Percentiles rank a stretch among this genome's conserved stretches.
phyloP scores from a whole-genome alignment of 2,797 vertebrate species.

The Sternarchorhynchus goeldii region DNA sequence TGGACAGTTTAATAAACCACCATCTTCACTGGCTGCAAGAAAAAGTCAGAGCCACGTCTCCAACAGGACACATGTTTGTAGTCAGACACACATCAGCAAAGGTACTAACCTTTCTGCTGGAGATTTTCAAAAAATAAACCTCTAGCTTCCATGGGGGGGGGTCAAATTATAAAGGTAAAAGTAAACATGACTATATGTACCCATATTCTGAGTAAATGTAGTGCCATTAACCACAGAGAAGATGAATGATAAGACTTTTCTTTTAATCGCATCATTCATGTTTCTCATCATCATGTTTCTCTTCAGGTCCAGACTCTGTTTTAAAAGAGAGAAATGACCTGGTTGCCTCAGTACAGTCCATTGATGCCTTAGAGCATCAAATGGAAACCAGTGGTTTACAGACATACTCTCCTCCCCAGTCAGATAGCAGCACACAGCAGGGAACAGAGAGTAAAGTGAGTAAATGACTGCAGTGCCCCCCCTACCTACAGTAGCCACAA shows the following conservation, averaged over 20 bases:
- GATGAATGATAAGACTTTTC: not conserved
- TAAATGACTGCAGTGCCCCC: slow-evolving; percentile 15
- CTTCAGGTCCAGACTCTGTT: slow-evolving; percentile 59
- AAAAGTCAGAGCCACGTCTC: slow-evolving; percentile 41
- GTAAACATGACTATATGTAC: no score
- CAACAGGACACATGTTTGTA: slow-evolving; percentile 25
- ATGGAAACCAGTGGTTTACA: slow-evolving; percentile 49
- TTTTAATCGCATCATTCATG: not conserved
- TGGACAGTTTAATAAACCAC: slow-evolving; percentile 36
- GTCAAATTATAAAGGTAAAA: no score
- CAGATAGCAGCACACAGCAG: slow-evolving; percentile 13
- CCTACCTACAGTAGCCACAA: not conserved
- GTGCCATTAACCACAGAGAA: no score
- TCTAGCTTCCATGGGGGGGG: no score
- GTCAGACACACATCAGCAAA: slow-evolving; percentile 41
- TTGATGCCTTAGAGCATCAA: slow-evolving; percentile 68
- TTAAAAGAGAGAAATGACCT: slow-evolving; percentile 64
- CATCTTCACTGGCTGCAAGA: slow-evolving; percentile 40
- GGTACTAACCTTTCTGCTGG: slow-evolving; percentile 25
- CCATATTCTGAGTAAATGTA: no score
- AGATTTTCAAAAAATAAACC: not conserved
- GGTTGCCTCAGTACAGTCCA: slow-evolving; percentile 68
- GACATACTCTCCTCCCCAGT: slow-evolving; percentile 26
- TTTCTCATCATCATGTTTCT: not conserved
- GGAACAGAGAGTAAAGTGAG: slow-evolving; percentile 55